Evolutionary conservation across 2,888 invertebrate species (phyloP).

Genomic region (Mesorhabditis sp.): DNA sequence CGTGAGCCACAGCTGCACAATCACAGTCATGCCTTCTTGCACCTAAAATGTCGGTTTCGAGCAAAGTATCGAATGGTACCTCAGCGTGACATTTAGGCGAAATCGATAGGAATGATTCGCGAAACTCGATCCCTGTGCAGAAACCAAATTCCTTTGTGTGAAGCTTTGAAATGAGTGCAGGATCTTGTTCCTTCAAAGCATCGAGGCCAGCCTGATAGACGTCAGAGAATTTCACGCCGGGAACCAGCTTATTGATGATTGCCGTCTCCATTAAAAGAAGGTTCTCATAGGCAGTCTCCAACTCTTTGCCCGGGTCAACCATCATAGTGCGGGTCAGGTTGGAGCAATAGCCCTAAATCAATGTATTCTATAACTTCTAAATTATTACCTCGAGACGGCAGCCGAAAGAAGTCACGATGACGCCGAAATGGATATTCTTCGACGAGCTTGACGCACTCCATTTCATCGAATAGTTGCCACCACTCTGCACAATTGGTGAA

Average conservation of each 20-base stretch:
- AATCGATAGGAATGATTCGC: conserved; percentile 86
- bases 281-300: conserved; percentile 77
- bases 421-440: conserved; percentile 12
- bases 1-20: conserved; percentile 85
- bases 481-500: conserved; percentile 96
- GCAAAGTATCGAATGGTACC: conserved; percentile 62
- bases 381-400: conserved; percentile 11
- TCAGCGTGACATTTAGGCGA: conserved; percentile 79
- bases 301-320: conserved; percentile 79
- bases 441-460: conserved; percentile 72
- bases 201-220: conserved; percentile 80
- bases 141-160: conserved; percentile 77
- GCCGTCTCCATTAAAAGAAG: conserved; percentile 84
- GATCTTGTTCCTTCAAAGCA: conserved; percentile 80
- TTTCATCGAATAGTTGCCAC: conserved; percentile 93
- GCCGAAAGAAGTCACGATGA: conserved; percentile 25
- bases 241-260: conserved; percentile 76
- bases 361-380: neutral
- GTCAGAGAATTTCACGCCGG: conserved; percentile 74
- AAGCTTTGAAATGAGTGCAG: conserved; percentile 79
- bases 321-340: conserved; percentile 92
- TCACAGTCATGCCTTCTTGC: conserved; percentile 80
- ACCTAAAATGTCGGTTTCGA: conserved; percentile 20
- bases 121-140: conserved; percentile 95
- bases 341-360: conserved; percentile 81